Percentiles rank a stretch among this genome's conserved stretches.
Conservation (phyloP, 2,888 invertebrate species). For the Agriopis leucophaearia region DNA sequence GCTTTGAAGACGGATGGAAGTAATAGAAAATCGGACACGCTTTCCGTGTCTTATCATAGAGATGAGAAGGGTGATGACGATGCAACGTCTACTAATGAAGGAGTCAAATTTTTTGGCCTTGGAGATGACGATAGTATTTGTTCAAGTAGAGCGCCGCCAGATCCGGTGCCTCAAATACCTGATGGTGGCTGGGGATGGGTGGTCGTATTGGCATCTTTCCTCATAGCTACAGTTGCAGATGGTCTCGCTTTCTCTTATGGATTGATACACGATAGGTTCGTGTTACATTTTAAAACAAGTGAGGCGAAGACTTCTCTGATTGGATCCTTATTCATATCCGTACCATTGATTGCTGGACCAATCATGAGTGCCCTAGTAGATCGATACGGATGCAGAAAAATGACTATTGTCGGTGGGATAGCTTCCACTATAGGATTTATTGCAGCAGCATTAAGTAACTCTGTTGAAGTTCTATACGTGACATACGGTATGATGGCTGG, state of each 20-base stretch:
- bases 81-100: conserved; percentile 77
- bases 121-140: conserved; percentile 83
- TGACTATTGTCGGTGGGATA: conserved; percentile 91
- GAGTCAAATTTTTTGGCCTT: conserved; percentile 84
- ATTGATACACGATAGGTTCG: conserved; percentile 92
- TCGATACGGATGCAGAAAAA: conserved; percentile 92
- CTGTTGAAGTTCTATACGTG: conserved; percentile 91
- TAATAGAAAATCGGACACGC: conserved; percentile 59
- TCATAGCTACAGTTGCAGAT: conserved; percentile 96
- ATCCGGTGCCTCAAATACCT: conserved; percentile 88
- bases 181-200: conserved; percentile 98
- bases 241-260: conserved; percentile 98
- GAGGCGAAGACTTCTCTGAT: conserved; percentile 95
- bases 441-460: conserved; percentile 89
- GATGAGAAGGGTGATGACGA: conserved; percentile 73
- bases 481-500: conserved; percentile 95
- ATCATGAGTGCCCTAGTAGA: conserved; percentile 94
- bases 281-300: conserved; percentile 91
- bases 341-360: conserved; percentile 94
- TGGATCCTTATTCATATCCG: conserved; percentile 95
- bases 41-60: conserved; percentile 66
- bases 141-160: conserved; percentile 67
- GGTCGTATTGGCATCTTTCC: conserved; percentile 94
- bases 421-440: conserved; percentile 92
- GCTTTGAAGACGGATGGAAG: conserved; percentile 72